These are phyloP conservation scores for Clamator glandarius DNA, from an alignment of 2,797 vertebrate species.

Conservation along the genomic window DNA sequence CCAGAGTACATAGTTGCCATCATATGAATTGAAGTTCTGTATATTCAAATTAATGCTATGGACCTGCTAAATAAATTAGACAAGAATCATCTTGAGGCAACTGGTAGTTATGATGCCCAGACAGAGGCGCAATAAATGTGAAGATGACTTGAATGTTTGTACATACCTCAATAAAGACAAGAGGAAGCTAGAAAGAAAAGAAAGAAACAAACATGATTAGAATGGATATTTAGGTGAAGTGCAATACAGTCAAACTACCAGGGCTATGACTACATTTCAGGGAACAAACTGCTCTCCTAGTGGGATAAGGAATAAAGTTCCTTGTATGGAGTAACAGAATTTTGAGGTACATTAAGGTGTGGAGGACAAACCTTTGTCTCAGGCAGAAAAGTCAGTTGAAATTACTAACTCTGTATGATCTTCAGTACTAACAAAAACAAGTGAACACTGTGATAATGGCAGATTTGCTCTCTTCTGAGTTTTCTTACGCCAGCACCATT, in stretches of 20 bases:
- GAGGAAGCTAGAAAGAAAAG: slow-evolving; percentile 69
- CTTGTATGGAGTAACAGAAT: not conserved
- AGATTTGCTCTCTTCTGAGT: not conserved
- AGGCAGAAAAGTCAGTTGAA: not conserved
- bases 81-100: not conserved
- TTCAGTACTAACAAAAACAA: not conserved
- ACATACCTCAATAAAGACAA: slow-evolving; percentile 74
- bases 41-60: not conserved
- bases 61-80: not conserved
- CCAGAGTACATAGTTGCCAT: not conserved
- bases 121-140: not conserved
- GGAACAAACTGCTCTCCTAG: not conserved
- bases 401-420: not conserved
- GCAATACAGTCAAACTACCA: not conserved
- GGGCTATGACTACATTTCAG: not conserved
- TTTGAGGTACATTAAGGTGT: not conserved
- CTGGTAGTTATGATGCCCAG: not conserved
- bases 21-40: not conserved
- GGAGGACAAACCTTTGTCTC: not conserved
- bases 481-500: not conserved
- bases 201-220: not conserved
- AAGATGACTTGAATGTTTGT: not conserved
- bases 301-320: not conserved
- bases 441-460: not conserved
- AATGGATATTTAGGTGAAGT: not conserved